phyloP scores from a whole-genome alignment of 2,888 invertebrate species.

The Julus scanicus region DNA sequence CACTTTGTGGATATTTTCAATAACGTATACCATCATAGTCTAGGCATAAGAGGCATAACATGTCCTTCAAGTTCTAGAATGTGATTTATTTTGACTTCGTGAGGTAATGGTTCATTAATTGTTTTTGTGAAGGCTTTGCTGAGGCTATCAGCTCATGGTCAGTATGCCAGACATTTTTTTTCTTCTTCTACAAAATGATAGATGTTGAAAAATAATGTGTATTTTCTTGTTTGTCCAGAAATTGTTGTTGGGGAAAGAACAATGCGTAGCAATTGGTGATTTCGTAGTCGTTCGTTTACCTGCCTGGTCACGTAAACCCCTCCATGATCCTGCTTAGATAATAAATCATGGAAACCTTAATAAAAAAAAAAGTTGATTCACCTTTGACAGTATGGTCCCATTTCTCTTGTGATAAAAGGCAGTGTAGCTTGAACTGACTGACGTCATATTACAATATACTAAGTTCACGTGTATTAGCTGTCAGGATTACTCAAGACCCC shows the following conservation, averaged over 20 bases:
- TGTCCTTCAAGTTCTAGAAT: too few relatives aligned
- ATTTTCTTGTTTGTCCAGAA: conserved; percentile 34
- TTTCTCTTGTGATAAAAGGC: neutral
- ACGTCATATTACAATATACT: conserved; percentile 8
- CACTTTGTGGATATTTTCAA: too few relatives aligned
- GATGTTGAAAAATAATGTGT: neutral
- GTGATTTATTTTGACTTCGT: too few relatives aligned
- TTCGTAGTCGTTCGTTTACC: conserved; percentile 8
- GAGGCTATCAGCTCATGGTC: conserved; percentile 16
- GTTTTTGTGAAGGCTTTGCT: neutral
- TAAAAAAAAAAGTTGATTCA: conserved; percentile 10
- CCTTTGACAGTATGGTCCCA: conserved; percentile 42
- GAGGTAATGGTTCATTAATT: neutral
- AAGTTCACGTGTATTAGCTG: conserved; percentile 17
- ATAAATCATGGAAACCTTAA: conserved; percentile 24
- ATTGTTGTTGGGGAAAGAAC: conserved; percentile 20
- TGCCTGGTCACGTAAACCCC: conserved; percentile 37
- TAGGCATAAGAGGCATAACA: too few relatives aligned
- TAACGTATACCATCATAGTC: too few relatives aligned
- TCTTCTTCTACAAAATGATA: neutral
- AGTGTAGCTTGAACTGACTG: neutral
- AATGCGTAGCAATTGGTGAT: conserved; percentile 5
- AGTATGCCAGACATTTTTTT: conserved; percentile 9
- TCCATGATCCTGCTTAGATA: neutral
- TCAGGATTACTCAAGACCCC: conserved; percentile 25